phyloP scores from a whole-genome alignment of 2,797 vertebrate species.

The Smutsia gigantea region DNA sequence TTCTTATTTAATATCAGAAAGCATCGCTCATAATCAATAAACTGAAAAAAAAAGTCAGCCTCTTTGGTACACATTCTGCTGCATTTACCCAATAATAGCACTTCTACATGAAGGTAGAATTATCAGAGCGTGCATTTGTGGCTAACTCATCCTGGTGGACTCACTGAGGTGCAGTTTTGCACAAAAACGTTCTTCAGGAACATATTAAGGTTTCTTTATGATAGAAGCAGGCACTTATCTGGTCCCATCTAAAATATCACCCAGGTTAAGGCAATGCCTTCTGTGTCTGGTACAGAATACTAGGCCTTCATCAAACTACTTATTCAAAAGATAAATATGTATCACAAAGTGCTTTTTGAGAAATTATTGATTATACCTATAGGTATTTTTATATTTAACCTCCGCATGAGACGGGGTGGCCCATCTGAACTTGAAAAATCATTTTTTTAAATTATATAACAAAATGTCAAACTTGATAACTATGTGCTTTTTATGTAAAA shows the following conservation, averaged over 20 bases:
- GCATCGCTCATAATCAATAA: neutral
- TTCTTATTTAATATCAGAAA: constrained; percentile 31
- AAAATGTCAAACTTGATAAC: neutral
- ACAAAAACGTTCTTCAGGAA: constrained; percentile 24
- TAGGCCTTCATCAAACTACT: neutral
- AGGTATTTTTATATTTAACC: neutral
- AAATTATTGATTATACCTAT: neutral
- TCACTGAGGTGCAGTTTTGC: neutral
- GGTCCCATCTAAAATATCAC: neutral
- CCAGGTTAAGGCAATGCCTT: neutral
- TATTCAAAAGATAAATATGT: neutral
- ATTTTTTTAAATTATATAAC: neutral
- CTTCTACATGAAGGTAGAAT: neutral
- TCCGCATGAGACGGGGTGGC: neutral
- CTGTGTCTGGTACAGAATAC: neutral
- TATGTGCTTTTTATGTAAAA: neutral
- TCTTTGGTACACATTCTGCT: neutral
- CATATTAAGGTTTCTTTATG: constrained; percentile 31
- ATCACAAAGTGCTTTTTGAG: neutral
- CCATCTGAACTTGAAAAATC: neutral
- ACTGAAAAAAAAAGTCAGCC: neutral
- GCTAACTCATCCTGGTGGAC: neutral
- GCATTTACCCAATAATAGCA: neutral
- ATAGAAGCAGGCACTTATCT: neutral
- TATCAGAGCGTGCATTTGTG: neutral